These are phyloP conservation scores for Liopterus haemorrhoidalis DNA, from an alignment of 2,888 invertebrate genomes.

Conservation along the genomic window DNA sequence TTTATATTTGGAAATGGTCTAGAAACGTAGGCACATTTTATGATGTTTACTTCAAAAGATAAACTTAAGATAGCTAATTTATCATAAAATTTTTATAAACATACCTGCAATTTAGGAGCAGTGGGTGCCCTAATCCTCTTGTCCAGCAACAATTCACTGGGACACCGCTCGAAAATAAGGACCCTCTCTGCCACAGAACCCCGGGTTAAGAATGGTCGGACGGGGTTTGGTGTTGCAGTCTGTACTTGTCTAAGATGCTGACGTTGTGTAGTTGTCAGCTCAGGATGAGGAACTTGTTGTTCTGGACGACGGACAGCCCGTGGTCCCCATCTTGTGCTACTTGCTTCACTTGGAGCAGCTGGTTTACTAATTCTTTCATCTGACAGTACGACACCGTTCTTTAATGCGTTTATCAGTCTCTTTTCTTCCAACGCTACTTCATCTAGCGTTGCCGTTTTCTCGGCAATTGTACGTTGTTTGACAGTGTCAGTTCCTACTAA, in stretches of 20 bases:
- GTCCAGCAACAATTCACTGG: slow-evolving; percentile 68
- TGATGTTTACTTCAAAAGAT: slow-evolving; percentile 47
- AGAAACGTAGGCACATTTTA: too few species aligned
- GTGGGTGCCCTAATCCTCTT: slow-evolving; percentile 58
- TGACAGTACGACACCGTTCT: slow-evolving; percentile 61
- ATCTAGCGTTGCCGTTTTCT: slow-evolving; percentile 43
- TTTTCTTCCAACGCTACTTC: slow-evolving; percentile 80
- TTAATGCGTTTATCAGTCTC: slow-evolving; percentile 68
- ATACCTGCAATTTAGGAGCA: slow-evolving; percentile 40
- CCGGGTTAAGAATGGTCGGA: slow-evolving; percentile 77
- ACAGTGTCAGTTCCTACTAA: slow-evolving; percentile 45
- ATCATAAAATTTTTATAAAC: too few species aligned
- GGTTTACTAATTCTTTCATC: slow-evolving; percentile 43
- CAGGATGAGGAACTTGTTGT: slow-evolving; percentile 59
- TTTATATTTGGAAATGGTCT: too few species aligned
- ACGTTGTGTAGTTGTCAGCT: slow-evolving; percentile 55
- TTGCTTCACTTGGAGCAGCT: slow-evolving; percentile 22
- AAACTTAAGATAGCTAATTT: background rate
- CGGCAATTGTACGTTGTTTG: slow-evolving; percentile 38
- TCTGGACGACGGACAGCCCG: slow-evolving; percentile 45
- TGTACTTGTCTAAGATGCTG: slow-evolving; percentile 49
- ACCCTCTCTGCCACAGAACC: slow-evolving; percentile 89
- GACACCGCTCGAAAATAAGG: slow-evolving; percentile 84
- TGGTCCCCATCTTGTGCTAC: slow-evolving; percentile 40
- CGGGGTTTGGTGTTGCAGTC: slow-evolving; percentile 53